Conservation (phyloP, 2,888 invertebrate genomes). For the Clivina fossor region DNA sequence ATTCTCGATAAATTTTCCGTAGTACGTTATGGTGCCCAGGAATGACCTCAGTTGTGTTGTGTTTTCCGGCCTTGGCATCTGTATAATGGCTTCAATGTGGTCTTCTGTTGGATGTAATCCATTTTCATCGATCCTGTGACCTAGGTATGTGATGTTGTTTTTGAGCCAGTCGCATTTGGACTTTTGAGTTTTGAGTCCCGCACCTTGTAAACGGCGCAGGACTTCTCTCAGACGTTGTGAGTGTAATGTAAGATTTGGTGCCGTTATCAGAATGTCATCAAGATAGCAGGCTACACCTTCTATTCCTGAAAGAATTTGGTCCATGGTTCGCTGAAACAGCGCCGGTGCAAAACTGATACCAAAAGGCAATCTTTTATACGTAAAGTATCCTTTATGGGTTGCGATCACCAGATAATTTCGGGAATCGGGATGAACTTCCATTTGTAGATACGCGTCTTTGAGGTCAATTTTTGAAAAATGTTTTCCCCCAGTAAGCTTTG, state of each 20-base stretch:
- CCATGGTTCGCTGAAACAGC: conserved; percentile 5
- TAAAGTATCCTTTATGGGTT: conserved; percentile 23
- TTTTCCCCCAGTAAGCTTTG: conserved; percentile 29
- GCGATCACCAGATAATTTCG: conserved; percentile 7
- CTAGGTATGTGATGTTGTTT: conserved; percentile 11
- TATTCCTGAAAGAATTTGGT: conserved; percentile 1
- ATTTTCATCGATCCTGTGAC: conserved; percentile 19
- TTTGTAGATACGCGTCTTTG: conserved; percentile 32
- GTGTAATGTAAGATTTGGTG: conserved; percentile 1
- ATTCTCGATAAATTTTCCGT: conserved; percentile 6
- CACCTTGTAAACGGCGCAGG: conserved; percentile 5
- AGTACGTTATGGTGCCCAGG: conserved; percentile 1
- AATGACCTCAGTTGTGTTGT: background rate
- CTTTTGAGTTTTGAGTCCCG: conserved; percentile 3
- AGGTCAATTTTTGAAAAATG: conserved; percentile 33
- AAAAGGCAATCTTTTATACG: conserved; percentile 22
- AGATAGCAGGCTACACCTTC: background rate
- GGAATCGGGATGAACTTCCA: conserved; percentile 26
- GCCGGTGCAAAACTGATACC: conserved; percentile 18
- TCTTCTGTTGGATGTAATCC: conserved; percentile 16
- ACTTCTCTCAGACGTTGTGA: background rate
- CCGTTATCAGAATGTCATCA: conserved; percentile 17
- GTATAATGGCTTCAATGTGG: conserved; percentile 11
- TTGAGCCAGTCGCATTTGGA: conserved; percentile 17
- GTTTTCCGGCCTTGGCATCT: conserved; percentile 3